phyloP scores from a whole-genome alignment of 2,888 invertebrate genomes.

The Harpalus rubripes region DNA sequence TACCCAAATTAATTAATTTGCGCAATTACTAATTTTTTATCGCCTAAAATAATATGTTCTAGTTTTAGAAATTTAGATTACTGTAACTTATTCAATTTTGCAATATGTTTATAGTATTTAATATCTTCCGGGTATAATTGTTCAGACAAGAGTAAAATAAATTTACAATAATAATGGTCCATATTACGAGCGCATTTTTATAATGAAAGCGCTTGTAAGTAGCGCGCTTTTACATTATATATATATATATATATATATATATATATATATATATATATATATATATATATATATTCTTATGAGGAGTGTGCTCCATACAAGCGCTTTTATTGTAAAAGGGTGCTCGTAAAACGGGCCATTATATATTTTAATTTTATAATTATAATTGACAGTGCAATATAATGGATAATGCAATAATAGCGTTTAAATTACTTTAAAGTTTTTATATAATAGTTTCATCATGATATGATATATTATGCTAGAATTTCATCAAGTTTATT shows the following conservation, averaged over 20 bases:
- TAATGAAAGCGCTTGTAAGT: no score
- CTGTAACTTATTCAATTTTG: constrained; percentile 15
- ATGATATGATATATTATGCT: constrained; percentile 19
- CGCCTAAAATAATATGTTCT: background rate
- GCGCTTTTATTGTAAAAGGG: no score
- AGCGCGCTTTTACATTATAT: no score
- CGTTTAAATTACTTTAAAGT: constrained; percentile 17
- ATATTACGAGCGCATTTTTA: no score
- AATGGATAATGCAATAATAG: constrained; percentile 32
- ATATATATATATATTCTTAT: no score
- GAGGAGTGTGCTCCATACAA: no score
- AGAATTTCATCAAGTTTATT: background rate
- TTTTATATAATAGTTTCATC: constrained; percentile 28
- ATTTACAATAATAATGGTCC: constrained; percentile 6
- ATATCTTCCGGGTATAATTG: constrained; percentile 9
- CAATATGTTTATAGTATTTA: background rate
- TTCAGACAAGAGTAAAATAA: constrained; percentile 8
- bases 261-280: no score
- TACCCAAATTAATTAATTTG: background rate
- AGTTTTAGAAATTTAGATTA: constrained; percentile 15
- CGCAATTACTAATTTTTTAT: background rate
- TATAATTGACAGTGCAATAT: constrained; percentile 11
- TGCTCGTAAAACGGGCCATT: background rate
- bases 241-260: no score
- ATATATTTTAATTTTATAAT: constrained; percentile 12